Conservation (phyloP, 2,797 vertebrate species). For the Acanthurus lineatus region DNA sequence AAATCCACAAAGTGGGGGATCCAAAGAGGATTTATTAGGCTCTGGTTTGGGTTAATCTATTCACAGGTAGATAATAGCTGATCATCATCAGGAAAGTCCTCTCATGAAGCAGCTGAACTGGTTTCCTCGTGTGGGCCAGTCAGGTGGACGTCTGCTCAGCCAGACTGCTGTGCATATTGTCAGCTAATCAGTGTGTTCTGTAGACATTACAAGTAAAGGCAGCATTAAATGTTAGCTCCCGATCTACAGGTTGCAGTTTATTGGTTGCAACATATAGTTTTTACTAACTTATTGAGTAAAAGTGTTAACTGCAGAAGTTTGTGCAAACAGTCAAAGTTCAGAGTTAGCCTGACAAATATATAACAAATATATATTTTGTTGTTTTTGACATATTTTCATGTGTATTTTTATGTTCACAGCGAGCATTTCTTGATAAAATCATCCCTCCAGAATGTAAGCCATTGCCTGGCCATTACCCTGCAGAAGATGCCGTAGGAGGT, state of each 20-base stretch:
- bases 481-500: conserved; percentile 28
- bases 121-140: conserved; percentile 25
- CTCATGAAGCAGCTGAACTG: not conserved
- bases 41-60: conserved; percentile 77
- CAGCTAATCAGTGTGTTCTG: conserved; percentile 3
- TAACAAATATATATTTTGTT: conserved; percentile 20
- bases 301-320: not conserved
- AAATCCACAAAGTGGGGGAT: conserved; percentile 67
- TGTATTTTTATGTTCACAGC: not conserved
- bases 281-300: not conserved
- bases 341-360: conserved; percentile 43
- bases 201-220: not conserved
- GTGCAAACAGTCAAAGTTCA: conserved; percentile 20
- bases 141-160: conserved; percentile 14
- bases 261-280: not conserved
- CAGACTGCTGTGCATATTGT: conserved; percentile 9
- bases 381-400: too few species aligned
- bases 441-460: not conserved
- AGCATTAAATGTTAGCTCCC: not conserved
- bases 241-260: not conserved
- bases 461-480: not conserved
- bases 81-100: conserved; percentile 60
- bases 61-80: conserved; percentile 72
- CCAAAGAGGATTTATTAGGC: conserved; percentile 80
- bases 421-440: not conserved